These are phyloP conservation scores for Cricetomys ansorgei DNA, from an alignment of 2,113 vertebrate species.

Conservation along the genomic window DNA sequence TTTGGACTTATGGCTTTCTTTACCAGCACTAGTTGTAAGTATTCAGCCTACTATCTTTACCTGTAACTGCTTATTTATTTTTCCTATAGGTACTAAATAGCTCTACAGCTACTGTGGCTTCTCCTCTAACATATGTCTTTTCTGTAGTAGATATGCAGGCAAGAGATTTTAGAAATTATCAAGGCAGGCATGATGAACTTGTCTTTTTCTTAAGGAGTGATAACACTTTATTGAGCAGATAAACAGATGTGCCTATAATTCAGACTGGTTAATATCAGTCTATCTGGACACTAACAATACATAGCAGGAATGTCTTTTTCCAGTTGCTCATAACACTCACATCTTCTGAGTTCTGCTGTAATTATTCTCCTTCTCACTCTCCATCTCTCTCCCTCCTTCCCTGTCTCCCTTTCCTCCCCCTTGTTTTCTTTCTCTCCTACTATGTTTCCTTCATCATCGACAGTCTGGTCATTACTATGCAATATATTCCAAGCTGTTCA, in stretches of 20 bases:
- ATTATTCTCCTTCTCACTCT: background rate
- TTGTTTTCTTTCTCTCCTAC: rapidly evolving
- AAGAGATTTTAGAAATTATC: background rate
- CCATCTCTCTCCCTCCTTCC: rapidly evolving
- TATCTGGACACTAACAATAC: background rate
- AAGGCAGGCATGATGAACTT: background rate
- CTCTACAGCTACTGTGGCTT: background rate
- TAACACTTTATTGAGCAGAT: background rate
- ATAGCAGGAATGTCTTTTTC: background rate
- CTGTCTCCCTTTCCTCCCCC: background rate
- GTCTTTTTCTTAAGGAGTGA: background rate
- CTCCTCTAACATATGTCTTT: background rate
- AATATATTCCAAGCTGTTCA: background rate
- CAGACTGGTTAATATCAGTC: background rate
- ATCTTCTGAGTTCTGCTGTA: background rate
- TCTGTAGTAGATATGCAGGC: background rate
- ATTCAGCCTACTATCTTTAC: background rate
- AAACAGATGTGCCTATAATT: background rate
- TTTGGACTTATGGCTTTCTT: background rate
- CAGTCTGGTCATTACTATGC: background rate
- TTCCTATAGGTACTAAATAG: background rate
- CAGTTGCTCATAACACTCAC: background rate
- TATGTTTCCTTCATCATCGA: background rate
- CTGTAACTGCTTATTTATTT: background rate
- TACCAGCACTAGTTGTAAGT: background rate